These are phyloP conservation scores for Acanthopleura granulata DNA, from an alignment of 2,888 invertebrate species.

Conservation along the genomic window DNA sequence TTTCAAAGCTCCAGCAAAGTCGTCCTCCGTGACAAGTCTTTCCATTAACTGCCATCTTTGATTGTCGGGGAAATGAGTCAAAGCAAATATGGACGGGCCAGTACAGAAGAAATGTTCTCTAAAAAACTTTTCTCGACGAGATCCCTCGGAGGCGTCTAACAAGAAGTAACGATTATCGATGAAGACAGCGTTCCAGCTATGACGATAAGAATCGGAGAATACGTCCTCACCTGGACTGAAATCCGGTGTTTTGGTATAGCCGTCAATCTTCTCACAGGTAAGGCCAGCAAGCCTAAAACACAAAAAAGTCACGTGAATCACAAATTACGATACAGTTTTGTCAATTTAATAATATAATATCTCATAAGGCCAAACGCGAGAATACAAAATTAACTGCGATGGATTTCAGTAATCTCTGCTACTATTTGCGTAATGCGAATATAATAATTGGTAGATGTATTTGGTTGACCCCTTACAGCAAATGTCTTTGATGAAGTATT, in stretches of 20 bases:
- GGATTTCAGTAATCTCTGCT: no score
- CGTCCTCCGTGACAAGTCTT: conserved; percentile 36
- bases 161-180: conserved; percentile 51
- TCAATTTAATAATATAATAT: no score
- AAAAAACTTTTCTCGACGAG: conserved; percentile 48
- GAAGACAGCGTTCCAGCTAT: conserved; percentile 53
- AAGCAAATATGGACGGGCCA: conserved; percentile 50
- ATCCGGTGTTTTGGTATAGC: conserved; percentile 49
- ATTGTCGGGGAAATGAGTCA: conserved; percentile 56
- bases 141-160: conserved; percentile 48
- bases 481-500: no score
- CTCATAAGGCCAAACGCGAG: no score
- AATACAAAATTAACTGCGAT: no score
- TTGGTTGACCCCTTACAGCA: no score
- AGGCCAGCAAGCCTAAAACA: conserved; percentile 46
- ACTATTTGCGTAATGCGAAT: no score
- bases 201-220: conserved; percentile 39
- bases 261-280: conserved; percentile 51
- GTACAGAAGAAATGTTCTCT: conserved; percentile 55
- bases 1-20: conserved; percentile 50
- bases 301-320: background rate
- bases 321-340: background rate
- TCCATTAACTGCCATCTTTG: conserved; percentile 53
- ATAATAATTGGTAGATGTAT: no score
- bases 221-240: conserved; percentile 53